phyloP scores from a whole-genome alignment of 2,113 vertebrate genomes.

The Festucalex cinctus region DNA sequence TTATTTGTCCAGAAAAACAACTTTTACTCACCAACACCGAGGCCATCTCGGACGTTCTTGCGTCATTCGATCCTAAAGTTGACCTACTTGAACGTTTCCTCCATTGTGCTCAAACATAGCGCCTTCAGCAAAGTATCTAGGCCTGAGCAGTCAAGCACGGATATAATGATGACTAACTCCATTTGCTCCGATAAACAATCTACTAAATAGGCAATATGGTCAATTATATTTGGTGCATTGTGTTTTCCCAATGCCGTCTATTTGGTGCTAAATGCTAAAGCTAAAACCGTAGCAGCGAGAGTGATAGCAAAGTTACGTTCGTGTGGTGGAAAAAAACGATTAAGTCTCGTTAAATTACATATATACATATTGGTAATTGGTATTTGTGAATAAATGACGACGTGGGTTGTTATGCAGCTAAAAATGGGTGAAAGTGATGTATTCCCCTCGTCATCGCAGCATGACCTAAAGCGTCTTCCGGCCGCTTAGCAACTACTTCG shows the following conservation, averaged over 20 bases:
- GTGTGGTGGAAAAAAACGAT: neutral
- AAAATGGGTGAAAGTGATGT: neutral
- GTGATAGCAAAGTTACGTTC: neutral
- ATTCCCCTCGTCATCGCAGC: neutral
- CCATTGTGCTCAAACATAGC: constrained; percentile 53
- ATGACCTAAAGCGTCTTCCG: neutral
- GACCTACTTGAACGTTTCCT: neutral
- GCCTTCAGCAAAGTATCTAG: constrained; percentile 37
- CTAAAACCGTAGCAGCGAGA: neutral
- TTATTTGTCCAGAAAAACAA: neutral
- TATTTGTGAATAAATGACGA: neutral
- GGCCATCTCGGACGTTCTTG: constrained; percentile 50
- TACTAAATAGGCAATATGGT: neutral
- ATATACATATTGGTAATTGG: neutral
- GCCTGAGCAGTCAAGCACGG: constrained; percentile 48
- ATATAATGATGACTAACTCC: constrained; percentile 6
- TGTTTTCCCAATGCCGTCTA: neutral
- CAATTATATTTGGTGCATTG: neutral
- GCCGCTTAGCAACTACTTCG: neutral
- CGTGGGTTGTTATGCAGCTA: neutral
- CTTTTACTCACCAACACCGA: constrained; percentile 67
- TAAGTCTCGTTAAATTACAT: neutral
- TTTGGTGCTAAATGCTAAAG: neutral
- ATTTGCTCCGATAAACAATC: neutral
- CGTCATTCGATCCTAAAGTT: constrained; percentile 15